Base-by-base conservation (phyloP, 2,113 vertebrate species). In the Dolichotis patagonum region DNA sequence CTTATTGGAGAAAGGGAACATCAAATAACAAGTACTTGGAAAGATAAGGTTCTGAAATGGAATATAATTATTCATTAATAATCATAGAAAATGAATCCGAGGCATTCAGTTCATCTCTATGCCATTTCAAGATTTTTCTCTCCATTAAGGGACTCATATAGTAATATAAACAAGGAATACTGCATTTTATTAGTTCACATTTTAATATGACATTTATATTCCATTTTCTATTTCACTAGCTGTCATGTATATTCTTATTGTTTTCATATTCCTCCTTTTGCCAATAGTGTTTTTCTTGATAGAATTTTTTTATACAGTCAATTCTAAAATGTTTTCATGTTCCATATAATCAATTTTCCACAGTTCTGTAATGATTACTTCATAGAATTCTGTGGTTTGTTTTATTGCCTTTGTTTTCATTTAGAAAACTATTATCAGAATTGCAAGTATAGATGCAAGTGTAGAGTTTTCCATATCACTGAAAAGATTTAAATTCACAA, bases 141-240 rank as follows among this genome's bases (percentile, higher is more conserved):
- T 86, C 96, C 85, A 97, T 97, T 97, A 96, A 94, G 67, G 67
- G 49, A 94, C 49, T 92, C 85, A 83, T 56, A 88, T n/a, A 63
- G 49, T 46, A 94, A 86, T 81, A 94, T 83, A 93, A 97, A 83
- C 63, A 97, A 86, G 52, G 22, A 67, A 90, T 86, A 92, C 82
- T 94, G 46, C 43, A 69, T 97, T 98, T 97, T 97, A 94, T 94
- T 95, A 96, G 95, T 88, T 96, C 87, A 85, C 95, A 96, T 98
- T 98, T 97, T 97, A 97, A 96, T 94, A 85, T 94, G 96, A 94
- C 97, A 97, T 97, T 98, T 98, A 87, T 95, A 96, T 96, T 98
- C 93, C 73, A 96, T 97, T 97, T 98, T 96, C 96, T 97, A 86
- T 97, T 97, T 95, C 94, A 86, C 73, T 95, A 86, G 77, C 89